These are phyloP conservation scores for Condylura cristata DNA, from an alignment of 2,113 vertebrate genomes.

Conservation along the genomic window DNA sequence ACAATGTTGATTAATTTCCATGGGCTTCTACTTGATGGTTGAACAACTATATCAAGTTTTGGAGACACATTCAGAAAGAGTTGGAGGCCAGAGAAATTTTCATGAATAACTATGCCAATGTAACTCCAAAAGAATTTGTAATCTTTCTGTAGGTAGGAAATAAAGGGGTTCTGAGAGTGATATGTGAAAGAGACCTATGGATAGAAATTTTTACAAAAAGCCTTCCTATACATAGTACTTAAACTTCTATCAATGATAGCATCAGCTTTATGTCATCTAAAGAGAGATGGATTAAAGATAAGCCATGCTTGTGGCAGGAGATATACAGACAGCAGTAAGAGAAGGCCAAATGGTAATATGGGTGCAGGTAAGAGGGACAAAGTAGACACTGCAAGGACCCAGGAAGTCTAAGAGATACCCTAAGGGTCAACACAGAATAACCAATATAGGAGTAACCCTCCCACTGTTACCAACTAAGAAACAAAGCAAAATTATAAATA, in stretches of 20 bases:
- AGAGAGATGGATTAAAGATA: not conserved
- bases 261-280: not conserved
- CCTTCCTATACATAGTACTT: not conserved
- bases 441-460: not conserved
- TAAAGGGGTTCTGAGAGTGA: not conserved
- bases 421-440: not conserved
- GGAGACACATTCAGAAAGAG: slow-evolving; percentile 72
- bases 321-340: not conserved
- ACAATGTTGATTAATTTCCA: slow-evolving; percentile 61
- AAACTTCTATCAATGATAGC: not conserved
- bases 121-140: slow-evolving; percentile 76
- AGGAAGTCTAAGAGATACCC: not conserved
- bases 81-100: slow-evolving; percentile 80
- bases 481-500: not conserved
- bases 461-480: not conserved
- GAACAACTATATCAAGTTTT: slow-evolving; percentile 81
- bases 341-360: not conserved
- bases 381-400: not conserved
- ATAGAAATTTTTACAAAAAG: not conserved
- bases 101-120: slow-evolving; percentile 76
- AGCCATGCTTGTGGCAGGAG: not conserved
- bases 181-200: not conserved
- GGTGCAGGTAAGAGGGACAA: not conserved
- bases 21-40: slow-evolving; percentile 79
- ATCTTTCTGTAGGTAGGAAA: slow-evolving; percentile 82